Conservation (phyloP, 2,888 invertebrate species). For the Lycaena phlaeas region DNA sequence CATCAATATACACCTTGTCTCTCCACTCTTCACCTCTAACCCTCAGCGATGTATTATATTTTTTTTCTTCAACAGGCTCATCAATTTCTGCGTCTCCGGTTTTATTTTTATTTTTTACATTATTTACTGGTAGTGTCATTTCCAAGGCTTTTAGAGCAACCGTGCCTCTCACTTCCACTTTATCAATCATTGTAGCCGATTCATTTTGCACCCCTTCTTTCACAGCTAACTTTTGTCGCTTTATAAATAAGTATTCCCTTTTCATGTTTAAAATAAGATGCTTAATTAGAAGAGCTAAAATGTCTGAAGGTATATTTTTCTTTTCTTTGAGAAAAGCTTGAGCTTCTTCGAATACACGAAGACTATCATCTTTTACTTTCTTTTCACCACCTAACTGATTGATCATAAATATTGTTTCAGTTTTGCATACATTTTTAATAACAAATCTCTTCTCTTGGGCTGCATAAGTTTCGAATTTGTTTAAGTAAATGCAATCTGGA, state of each 20-base stretch:
- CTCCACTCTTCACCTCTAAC: conserved; percentile 71
- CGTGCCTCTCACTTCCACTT: conserved; percentile 42
- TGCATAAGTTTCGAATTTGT: conserved; percentile 51
- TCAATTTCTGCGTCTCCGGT: conserved; percentile 21
- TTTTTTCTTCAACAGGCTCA: conserved; percentile 43
- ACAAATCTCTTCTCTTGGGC: conserved; percentile 56
- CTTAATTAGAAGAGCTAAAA: conserved; percentile 54
- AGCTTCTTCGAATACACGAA: conserved; percentile 57
- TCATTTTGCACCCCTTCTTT: conserved; percentile 48
- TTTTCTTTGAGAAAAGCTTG: conserved; percentile 51
- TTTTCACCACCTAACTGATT: conserved; percentile 60
- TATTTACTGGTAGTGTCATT: conserved; percentile 31
- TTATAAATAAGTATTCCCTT: conserved; percentile 52
- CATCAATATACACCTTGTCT: conserved; percentile 65
- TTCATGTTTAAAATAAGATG: conserved; percentile 59
- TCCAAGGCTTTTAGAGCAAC: conserved; percentile 33
- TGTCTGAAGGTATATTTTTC: conserved; percentile 50
- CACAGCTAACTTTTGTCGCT: conserved; percentile 46
- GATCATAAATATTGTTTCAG: conserved; percentile 62
- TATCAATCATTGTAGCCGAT: conserved; percentile 48
- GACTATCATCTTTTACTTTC: conserved; percentile 49
- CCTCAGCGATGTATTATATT: conserved; percentile 59
- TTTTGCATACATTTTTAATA: conserved; percentile 58
- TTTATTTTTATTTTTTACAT: conserved; percentile 12
- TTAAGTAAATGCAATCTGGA: conserved; percentile 52